These are phyloP conservation scores for Acromyrmex charruanus DNA, from an alignment of 1,140 invertebrate species.

Conservation along the genomic window DNA sequence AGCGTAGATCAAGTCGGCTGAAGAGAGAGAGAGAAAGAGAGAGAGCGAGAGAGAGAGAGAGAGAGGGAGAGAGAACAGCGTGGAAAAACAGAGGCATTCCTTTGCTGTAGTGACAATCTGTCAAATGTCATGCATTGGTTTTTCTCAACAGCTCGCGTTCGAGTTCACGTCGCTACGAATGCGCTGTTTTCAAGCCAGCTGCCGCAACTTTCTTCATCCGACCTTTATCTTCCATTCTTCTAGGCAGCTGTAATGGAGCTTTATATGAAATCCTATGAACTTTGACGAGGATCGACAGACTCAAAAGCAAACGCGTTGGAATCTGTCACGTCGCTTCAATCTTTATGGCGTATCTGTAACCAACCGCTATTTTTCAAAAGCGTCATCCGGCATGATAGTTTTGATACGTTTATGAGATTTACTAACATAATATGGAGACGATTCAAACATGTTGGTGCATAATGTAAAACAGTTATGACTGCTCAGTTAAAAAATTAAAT, in stretches of 20 bases:
- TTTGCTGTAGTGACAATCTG: constrained; percentile 77
- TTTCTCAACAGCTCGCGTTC: constrained; percentile 77
- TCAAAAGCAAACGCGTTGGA: constrained; percentile 73
- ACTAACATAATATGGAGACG: background rate
- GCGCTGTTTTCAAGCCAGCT: constrained; percentile 73
- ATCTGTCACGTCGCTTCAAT: constrained; percentile 49
- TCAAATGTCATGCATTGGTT: constrained; percentile 83
- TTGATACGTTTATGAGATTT: constrained; percentile 23
- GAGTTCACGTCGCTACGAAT: constrained; percentile 25
- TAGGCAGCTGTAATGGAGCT: constrained; percentile 70
- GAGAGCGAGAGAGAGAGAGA: background rate
- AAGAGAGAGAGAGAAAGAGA: too few species aligned
- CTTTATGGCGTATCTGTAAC: constrained; percentile 14
- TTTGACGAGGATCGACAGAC: constrained; percentile 80
- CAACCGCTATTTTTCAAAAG: constrained; percentile 68
- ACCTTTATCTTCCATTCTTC: constrained; percentile 72
- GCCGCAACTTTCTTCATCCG: constrained; percentile 73
- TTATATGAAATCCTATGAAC: constrained; percentile 79
- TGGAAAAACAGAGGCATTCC: constrained; percentile 69
- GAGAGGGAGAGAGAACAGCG: constrained; percentile 21
- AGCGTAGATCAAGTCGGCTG: background rate
- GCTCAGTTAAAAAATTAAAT: background rate
- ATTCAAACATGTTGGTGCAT: background rate
- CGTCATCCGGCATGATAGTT: constrained; percentile 41
- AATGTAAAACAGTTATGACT: background rate